phyloP scores from a whole-genome alignment of 2,113 vertebrate genomes.

The Lucifuga dentata region DNA sequence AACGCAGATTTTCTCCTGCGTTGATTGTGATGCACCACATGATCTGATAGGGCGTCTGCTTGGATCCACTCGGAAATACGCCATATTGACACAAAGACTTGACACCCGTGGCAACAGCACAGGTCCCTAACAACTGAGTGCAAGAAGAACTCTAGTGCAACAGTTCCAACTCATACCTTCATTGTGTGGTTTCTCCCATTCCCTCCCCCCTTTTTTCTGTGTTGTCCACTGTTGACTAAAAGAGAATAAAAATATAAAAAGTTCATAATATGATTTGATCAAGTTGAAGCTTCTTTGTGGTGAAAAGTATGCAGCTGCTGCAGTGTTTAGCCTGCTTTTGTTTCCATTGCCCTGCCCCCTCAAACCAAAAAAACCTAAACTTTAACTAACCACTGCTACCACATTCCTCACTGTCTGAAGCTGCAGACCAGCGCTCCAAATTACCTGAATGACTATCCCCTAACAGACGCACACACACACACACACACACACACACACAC shows the following conservation, averaged over 20 bases:
- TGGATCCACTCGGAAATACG: no score
- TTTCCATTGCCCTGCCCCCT: slow-evolving; percentile 35
- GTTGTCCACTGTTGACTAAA: no score
- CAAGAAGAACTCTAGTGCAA: no score
- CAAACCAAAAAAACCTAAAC: slow-evolving; percentile 42
- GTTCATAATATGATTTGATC: not conserved
- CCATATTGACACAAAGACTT: no score
- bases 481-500: slow-evolving; percentile 26
- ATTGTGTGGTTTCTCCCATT: no score
- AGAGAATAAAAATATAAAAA: not conserved
- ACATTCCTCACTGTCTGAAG: slow-evolving; percentile 67
- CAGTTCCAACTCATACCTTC: no score
- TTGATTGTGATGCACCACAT: no score
- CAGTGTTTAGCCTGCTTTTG: slow-evolving; percentile 15
- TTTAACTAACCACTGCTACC: slow-evolving; percentile 39
- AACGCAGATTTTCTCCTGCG: no score
- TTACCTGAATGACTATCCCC: slow-evolving; percentile 63
- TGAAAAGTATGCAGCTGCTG: not conserved
- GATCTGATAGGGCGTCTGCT: no score
- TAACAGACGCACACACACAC: slow-evolving; percentile 2
- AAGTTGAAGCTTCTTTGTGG: not conserved
- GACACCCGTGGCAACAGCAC: no score
- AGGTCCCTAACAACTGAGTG: no score
- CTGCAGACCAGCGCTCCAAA: slow-evolving; percentile 64
- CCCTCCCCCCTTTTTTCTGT: no score